A percentile compares a stretch with the other conserved stretches of the same genome.
Conservation (phyloP, 2,888 invertebrate species). For the Liposcelis brunnea region DNA sequence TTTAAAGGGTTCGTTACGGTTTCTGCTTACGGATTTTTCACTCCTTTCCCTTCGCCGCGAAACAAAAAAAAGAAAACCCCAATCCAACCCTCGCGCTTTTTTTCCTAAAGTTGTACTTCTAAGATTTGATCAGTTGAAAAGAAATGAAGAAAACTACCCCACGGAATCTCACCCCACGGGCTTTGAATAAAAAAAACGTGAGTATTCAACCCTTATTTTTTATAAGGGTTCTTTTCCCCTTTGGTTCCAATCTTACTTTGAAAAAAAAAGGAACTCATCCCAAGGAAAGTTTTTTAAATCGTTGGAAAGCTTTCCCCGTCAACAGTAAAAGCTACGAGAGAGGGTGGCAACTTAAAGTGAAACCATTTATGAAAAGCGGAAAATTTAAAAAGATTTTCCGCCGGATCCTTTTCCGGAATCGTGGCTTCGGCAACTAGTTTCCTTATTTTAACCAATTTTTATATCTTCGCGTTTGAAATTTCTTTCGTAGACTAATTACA, state of each 20-base stretch:
- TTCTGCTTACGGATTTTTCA: too few species aligned
- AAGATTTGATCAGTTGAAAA: constrained; percentile 7
- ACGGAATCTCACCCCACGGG: background rate
- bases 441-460: constrained; percentile 5
- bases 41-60: too few species aligned
- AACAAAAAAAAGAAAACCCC: too few species aligned
- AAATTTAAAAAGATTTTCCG: constrained; percentile 4
- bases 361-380: too few species aligned
- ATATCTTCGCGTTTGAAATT: constrained; percentile 8
- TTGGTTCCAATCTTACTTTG: constrained; percentile 8
- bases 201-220: constrained; percentile 9
- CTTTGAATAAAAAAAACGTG: constrained; percentile 8
- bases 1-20: too few species aligned
- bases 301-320: background rate
- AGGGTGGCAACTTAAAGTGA: too few species aligned
- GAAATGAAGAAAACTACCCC: constrained; percentile 1
- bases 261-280: constrained; percentile 5
- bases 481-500: constrained; percentile 6
- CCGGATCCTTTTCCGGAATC: background rate
- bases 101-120: constrained; percentile 6
- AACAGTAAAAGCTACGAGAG: too few species aligned
- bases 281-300: background rate
- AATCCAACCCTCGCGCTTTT: constrained; percentile 4
- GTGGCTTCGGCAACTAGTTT: background rate
- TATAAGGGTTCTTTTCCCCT: constrained; percentile 8